Conservation (phyloP, 2,113 vertebrate species). For the Apaloderma vittatum region DNA sequence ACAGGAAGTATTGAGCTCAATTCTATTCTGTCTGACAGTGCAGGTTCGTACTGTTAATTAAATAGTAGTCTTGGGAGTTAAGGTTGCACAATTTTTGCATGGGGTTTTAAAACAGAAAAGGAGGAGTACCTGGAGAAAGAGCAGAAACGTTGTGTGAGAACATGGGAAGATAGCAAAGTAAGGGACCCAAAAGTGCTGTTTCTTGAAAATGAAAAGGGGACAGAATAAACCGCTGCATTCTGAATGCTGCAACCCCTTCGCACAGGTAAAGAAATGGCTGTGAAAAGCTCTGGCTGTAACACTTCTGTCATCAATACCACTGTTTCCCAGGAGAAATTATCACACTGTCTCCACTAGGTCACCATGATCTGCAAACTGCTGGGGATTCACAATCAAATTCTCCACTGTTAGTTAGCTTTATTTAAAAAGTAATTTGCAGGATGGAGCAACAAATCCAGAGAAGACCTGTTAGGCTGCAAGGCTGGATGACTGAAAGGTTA, state of each 20-base stretch:
- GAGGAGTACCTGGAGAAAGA: background rate
- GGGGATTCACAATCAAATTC: background rate
- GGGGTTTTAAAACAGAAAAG: constrained; percentile 18
- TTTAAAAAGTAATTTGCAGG: background rate
- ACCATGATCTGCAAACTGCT: background rate
- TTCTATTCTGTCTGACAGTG: background rate
- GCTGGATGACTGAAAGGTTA: background rate
- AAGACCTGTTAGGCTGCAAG: background rate
- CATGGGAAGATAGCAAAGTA: background rate
- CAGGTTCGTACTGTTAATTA: constrained; percentile 3
- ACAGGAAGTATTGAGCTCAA: background rate
- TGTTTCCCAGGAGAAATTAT: background rate
- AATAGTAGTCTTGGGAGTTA: constrained; percentile 2
- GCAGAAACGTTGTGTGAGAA: background rate
- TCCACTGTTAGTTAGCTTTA: background rate
- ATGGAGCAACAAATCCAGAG: background rate
- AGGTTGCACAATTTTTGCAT: background rate
- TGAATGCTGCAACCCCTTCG: background rate
- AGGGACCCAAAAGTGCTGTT: background rate
- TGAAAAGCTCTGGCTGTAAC: background rate
- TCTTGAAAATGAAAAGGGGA: background rate
- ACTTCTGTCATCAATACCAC: background rate
- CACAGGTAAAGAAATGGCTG: background rate
- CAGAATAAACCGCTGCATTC: background rate
- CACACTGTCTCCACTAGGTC: background rate